A percentile compares a stretch with the other conserved stretches of the same genome.
These are phyloP conservation scores for Periophthalmus magnuspinnatus DNA, from an alignment of 2,797 vertebrate species.

Conservation along the genomic window DNA sequence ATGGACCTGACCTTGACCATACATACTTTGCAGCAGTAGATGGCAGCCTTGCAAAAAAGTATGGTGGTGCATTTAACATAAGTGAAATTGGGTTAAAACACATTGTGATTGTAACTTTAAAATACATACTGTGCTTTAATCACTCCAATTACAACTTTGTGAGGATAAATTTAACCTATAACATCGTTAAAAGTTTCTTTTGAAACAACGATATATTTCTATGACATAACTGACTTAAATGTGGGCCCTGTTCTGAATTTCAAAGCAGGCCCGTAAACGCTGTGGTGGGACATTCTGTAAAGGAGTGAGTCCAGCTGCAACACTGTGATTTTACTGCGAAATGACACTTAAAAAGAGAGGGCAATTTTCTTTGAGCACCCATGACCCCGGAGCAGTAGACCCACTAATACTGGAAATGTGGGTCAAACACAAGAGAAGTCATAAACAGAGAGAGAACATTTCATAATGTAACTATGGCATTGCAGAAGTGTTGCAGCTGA, in stretches of 20 bases:
- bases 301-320: slow-evolving; percentile 29
- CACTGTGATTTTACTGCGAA: slow-evolving; percentile 36
- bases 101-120: too few species aligned
- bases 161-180: too few species aligned
- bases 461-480: background rate
- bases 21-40: background rate
- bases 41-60: too few species aligned
- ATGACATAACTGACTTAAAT: background rate
- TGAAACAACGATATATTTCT: too few species aligned
- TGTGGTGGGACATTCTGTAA: slow-evolving; percentile 37
- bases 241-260: background rate
- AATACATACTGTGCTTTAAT: too few species aligned
- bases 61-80: too few species aligned
- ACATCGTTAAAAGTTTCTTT: too few species aligned
- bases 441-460: background rate
- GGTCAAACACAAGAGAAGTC: background rate
- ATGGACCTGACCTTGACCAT: background rate
- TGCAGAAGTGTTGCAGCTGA: too few species aligned
- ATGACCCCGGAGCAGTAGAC: slow-evolving; percentile 31
- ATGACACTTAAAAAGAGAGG: slow-evolving; percentile 40
- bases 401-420: background rate
- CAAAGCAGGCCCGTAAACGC: slow-evolving; percentile 20
- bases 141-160: too few species aligned
- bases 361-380: slow-evolving; percentile 38
- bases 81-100: too few species aligned